Evolutionary conservation across 2,113 vertebrate species (phyloP).

Genomic region (Poeciliopsis turrubarensis): DNA sequence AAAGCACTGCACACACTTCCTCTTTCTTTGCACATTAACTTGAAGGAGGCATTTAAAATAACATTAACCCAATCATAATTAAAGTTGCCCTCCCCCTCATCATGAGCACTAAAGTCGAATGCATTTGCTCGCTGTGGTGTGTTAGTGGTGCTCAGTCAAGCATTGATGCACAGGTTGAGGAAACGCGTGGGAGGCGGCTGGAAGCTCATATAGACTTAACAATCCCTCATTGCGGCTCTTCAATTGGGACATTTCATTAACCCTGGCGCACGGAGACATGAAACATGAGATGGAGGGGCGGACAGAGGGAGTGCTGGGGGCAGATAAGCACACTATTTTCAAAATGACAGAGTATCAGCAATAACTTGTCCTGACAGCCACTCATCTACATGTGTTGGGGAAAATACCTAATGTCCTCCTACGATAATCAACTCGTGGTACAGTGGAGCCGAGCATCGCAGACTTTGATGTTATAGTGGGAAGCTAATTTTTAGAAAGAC

Average conservation of each 20-base stretch:
- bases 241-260: conserved; percentile 69
- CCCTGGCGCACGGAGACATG: conserved; percentile 53
- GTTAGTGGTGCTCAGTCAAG: conserved; percentile 8
- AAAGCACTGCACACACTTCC: neutral
- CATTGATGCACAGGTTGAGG: conserved; percentile 28
- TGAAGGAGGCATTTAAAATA: conserved; percentile 18
- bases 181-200: conserved; percentile 24
- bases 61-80: conserved; percentile 21
- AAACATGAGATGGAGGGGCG: conserved; percentile 37
- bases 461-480: conserved; percentile 13
- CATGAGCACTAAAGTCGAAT: conserved; percentile 9
- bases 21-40: neutral
- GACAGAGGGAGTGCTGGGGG: conserved; percentile 16
- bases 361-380: conserved; percentile 54
- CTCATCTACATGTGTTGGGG: conserved; percentile 29
- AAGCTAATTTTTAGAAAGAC: conserved; percentile 22
- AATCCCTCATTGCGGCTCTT: conserved; percentile 43
- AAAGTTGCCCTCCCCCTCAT: conserved; percentile 8
- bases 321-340: conserved; percentile 30
- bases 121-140: conserved; percentile 5
- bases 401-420: conserved; percentile 33
- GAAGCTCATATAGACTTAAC: conserved; percentile 42
- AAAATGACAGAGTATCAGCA: conserved; percentile 56
- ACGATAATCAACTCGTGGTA: conserved; percentile 29
- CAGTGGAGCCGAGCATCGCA: neutral